These are phyloP conservation scores for Cantharis flavilabris DNA, from an alignment of 2,888 invertebrate genomes.

Conservation along the genomic window DNA sequence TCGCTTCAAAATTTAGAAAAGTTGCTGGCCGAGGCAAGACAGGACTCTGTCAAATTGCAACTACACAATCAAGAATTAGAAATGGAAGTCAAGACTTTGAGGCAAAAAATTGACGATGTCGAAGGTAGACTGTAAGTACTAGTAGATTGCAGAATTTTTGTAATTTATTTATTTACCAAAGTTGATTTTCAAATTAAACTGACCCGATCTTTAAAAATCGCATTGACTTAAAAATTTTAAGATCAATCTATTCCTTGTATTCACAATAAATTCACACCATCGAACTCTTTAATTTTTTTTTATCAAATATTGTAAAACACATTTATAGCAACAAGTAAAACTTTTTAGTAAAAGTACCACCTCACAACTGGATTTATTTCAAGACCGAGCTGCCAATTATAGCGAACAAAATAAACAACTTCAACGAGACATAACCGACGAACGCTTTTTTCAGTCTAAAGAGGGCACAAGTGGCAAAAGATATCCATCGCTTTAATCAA, in stretches of 20 bases:
- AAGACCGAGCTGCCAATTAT: constrained; percentile 60
- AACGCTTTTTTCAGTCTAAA: constrained; percentile 57
- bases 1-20: constrained; percentile 62
- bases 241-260: background rate
- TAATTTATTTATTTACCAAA: background rate
- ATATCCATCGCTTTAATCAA: constrained; percentile 50
- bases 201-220: background rate
- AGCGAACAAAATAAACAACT: constrained; percentile 60
- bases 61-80: constrained; percentile 68
- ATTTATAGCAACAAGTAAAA: background rate
- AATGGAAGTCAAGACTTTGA: constrained; percentile 63
- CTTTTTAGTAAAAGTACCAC: constrained; percentile 49
- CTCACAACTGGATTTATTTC: constrained; percentile 58
- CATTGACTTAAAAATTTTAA: background rate
- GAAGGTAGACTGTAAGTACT: constrained; percentile 59
- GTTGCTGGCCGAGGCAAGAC: constrained; percentile 61
- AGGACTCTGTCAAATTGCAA: constrained; percentile 66
- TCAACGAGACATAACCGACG: constrained; percentile 60
- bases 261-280: background rate
- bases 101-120: constrained; percentile 60
- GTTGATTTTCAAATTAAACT: background rate
- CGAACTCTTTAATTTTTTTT: background rate
- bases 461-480: constrained; percentile 51
- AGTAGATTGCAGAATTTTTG: constrained; percentile 16
- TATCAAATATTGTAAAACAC: background rate